phyloP scores from a whole-genome alignment of 2,888 invertebrate species.

The Eledone cirrhosa region DNA sequence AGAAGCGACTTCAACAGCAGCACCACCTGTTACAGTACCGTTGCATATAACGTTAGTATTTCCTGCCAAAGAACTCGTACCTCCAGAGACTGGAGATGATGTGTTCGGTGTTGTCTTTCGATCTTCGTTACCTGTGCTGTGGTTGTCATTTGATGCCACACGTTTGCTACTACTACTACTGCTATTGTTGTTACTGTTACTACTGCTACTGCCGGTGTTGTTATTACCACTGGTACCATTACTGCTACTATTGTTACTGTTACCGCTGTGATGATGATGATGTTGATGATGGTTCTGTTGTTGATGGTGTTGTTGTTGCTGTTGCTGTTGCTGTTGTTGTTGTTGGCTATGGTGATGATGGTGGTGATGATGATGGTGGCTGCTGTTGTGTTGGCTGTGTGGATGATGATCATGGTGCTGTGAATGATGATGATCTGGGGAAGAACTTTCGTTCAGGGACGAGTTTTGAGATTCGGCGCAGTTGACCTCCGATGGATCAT shows the following conservation, averaged over 20 bases:
- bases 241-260: not conserved
- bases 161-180: conserved; percentile 3
- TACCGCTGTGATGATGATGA: not conserved
- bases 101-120: conserved; percentile 26
- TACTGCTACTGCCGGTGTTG: too few species aligned
- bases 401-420: not conserved
- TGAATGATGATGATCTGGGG: not conserved
- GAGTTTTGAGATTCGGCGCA: conserved; percentile 30
- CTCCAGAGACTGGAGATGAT: conserved; percentile 32
- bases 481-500: conserved; percentile 33
- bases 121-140: not conserved
- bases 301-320: conserved; percentile 3
- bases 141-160: not conserved
- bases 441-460: conserved; percentile 18
- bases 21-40: conserved; percentile 8
- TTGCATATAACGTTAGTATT: not conserved
- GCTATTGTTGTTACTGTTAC: not conserved
- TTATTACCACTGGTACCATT: too few species aligned
- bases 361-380: conserved; percentile 20
- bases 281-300: not conserved
- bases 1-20: too few species aligned
- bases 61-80: conserved; percentile 10
- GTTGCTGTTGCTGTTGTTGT: not conserved
- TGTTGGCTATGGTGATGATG: not conserved
- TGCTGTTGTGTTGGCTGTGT: not conserved